Base-by-base conservation (phyloP, 2,797 vertebrate species). In the Cryptoprocta ferox region DNA sequence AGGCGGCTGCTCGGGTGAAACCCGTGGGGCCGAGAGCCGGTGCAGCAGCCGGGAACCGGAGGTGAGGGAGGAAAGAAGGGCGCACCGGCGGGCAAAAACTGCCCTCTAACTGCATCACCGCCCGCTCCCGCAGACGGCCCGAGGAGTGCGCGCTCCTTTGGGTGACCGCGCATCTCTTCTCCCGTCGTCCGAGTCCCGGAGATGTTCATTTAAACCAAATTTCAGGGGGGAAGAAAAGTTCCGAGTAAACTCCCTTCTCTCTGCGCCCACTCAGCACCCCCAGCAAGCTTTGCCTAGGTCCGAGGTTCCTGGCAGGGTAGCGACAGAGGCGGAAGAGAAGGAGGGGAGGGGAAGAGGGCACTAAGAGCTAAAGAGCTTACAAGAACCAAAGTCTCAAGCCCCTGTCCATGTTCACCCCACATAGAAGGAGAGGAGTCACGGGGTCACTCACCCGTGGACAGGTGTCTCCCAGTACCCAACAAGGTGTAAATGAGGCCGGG, bases 401-500 rank as follows among this genome's bases (percentile, higher is more conserved):
- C 66, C 19, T 61, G 80, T 48, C 87, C 61, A n/a, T 63, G 61
- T 37, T 65, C 59, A 93, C 28, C 56, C 70, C 30, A 30, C 48
- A 37, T 83, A 37, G 24, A n/a, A 82, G 65, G 26, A 82, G 61
- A 65, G 26, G 39, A 45, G 80, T 76, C 70, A 11, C 21, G 37
- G 76, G 80, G 42, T 81, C 21, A 93, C 98, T 98, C 98, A 99
- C 99, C 99, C 92, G 99, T 99, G 96, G 99, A 99, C 68, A 99
- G 99, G 32, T 99, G 99, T 95, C 98, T 99, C 71, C 99, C 99
- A 6, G 99, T 99, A 95, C 99, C 99, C 96, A 99, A 99, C 75
- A 99, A 95, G 99, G 99, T 99, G 96, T 99, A 99, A 39, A 99
- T 98, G 91, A 99, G 97, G 96, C 99, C 99, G 0, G 99, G 99